Base-by-base conservation (phyloP, 2,888 invertebrate species). In the Melitaea athalia region DNA sequence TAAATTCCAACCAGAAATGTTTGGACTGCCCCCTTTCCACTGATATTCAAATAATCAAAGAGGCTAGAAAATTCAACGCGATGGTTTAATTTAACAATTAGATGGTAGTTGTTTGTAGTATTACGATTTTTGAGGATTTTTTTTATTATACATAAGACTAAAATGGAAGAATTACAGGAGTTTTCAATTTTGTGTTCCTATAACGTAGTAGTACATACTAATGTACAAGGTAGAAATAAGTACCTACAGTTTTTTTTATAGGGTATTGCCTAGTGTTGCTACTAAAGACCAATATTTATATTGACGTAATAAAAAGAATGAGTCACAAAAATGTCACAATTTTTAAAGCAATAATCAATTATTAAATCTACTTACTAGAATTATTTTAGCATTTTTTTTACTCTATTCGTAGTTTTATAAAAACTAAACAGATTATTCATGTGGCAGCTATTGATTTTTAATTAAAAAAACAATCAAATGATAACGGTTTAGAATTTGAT, bases 1-100 rank as follows among this genome's bases (percentile, higher is more conserved):
- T 68, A 94, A 97, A 66, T 97, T 98, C 82, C 93, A 95, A 78
- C 98, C 98, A 0, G 97, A 97, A 88, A 80, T 94, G 31, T 98
- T 97, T 87, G 98, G 98, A n/a, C 87, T 98, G 76, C 98, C 98
- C 33, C 89, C 95, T 8, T 95, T 94, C 74, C 78, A 91, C 75
- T 82, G 79, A 10, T 0, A 50, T 14, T 38, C 8, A 38, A 38
- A 38, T 52, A 10, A 11, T 52, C 12, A 68, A 38, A 15, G 42
- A 12, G 14, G 24, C n/a, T 45, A 60, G 12, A 45, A 45, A 24
- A 24, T 43, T 31, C n/a, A 24, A 60, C 15, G 60, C 24, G 14
- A 60, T 24, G 14, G 24, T 45, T 45, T 42, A 42, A 59, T 43
- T 55, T 60, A 45, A 24, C 12, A 43, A 60, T 24, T 60, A 60